Evolutionary conservation across 1,140 invertebrate genomes (phyloP), one percentile per base, ranked within the genome.

Genomic region (Ruditapes philippinarum): DNA sequence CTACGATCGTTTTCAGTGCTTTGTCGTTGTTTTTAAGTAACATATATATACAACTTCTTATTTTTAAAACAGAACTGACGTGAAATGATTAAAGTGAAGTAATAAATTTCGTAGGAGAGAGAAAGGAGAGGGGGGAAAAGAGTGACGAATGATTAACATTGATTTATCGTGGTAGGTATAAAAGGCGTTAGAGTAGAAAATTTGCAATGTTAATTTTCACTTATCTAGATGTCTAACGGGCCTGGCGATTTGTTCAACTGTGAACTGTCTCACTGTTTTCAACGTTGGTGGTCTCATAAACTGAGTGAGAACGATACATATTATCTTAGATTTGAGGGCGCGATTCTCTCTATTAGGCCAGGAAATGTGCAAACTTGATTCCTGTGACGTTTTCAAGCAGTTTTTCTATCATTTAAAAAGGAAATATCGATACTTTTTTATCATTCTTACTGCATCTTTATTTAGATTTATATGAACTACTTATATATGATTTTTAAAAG

Each of bases 121-220:
- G 65, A 70, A 70, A 40, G 38, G 22, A 40, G 33, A 28, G 33
- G 45, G 28, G n/a, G n/a, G n/a, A n/a, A n/a, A n/a, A n/a, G n/a
- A n/a, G n/a, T n/a, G n/a, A n/a, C n/a, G n/a, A 73, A 45, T 84
- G 68, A 73, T 36, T 51, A 70, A 65, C 40, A 38, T 4, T 74
- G 62, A 84, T 70, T 49, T 83, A 84, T 86, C 22, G 38, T 62
- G 42, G 73, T 33, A 65, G n/a, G 70, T 74, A 51, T 60, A 28
- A 36, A 31, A 88, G 85, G 85, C 85, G 85, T 79, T 54, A 78
- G 85, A 79, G 74, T 60, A 49, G 51, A 70, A 88, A 88, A 88
- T 80, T 88, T 79, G 57, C 85, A 62, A 80, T 88, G 85, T 88
- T 62, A 80, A 86, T 65, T 88, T 76, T 88, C 74, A 80, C 57